These are phyloP conservation scores for Vanessa tameamea DNA, from an alignment of 1,140 invertebrate genomes.

Conservation along the genomic window DNA sequence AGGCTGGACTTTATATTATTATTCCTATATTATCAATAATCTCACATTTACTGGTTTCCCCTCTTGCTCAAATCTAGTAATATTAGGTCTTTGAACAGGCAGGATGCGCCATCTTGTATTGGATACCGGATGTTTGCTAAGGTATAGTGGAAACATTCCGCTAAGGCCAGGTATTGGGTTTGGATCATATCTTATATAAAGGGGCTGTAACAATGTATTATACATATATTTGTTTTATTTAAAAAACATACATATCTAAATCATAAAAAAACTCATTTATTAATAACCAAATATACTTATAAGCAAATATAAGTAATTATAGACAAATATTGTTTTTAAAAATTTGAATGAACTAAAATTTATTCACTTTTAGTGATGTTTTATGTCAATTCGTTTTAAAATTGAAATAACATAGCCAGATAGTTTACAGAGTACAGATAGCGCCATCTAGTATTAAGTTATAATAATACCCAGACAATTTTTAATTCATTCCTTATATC, in stretches of 20 bases:
- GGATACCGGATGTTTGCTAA: constrained; percentile 67
- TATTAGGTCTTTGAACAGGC: constrained; percentile 53
- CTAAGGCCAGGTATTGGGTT: constrained; percentile 66
- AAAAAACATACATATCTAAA: too few species aligned
- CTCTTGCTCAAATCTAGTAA: constrained; percentile 70
- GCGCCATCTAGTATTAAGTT: neutral
- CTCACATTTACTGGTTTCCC: constrained; percentile 57
- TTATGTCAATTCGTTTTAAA: too few species aligned
- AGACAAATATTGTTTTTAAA: too few species aligned
- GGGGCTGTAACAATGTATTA: constrained; percentile 53
- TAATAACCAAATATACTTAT: too few species aligned
- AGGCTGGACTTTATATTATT: too few species aligned
- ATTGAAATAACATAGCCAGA: too few species aligned
- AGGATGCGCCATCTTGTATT: constrained; percentile 71
- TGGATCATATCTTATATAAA: constrained; percentile 69
- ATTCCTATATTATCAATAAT: neutral
- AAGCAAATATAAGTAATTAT: too few species aligned
- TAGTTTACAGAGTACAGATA: neutral
- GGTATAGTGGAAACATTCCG: constrained; percentile 61
- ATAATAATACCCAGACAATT: neutral
- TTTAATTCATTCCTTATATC: neutral
- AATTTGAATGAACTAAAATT: too few species aligned
- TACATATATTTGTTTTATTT: too few species aligned
- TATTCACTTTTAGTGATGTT: too few species aligned
- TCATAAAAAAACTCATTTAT: too few species aligned